Conservation (phyloP, 2,888 invertebrate species). For the Theretra japonica region DNA sequence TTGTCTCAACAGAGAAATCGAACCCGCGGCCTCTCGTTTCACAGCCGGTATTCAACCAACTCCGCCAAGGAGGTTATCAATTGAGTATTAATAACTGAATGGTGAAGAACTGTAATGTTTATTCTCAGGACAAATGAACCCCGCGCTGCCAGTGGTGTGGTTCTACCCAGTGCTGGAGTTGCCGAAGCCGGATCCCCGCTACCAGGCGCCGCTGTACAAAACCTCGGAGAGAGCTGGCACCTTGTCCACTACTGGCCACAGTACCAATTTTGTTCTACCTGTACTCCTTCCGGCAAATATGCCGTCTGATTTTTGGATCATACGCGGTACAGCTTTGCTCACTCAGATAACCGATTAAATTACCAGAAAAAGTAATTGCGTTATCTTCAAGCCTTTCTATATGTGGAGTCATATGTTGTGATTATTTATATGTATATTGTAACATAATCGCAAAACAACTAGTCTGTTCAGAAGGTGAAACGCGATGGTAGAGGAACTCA, state of each 20-base stretch:
- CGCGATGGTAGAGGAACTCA: too few relatives aligned
- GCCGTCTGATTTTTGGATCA: slow-evolving; percentile 92
- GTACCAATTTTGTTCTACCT: slow-evolving; percentile 95
- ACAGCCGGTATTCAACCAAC: too few relatives aligned
- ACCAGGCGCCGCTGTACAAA: slow-evolving; percentile 93
- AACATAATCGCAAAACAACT: too few relatives aligned
- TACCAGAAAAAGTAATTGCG: too few relatives aligned
- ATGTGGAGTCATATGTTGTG: too few relatives aligned
- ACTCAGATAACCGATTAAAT: slow-evolving; percentile 90
- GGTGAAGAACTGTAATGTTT: slow-evolving; percentile 21
- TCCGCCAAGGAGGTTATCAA: too few relatives aligned
- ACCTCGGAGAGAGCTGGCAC: slow-evolving; percentile 94
- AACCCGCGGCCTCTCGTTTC: too few relatives aligned
- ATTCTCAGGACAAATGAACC: slow-evolving; percentile 89
- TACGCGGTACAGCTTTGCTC: slow-evolving; percentile 94
- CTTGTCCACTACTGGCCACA: slow-evolving; percentile 96
- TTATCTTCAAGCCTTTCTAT: too few relatives aligned
- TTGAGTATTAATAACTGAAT: too few relatives aligned
- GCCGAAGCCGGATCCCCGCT: slow-evolving; percentile 86
- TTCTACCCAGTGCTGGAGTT: slow-evolving; percentile 87
- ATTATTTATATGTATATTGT: too few relatives aligned
- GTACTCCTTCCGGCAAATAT: slow-evolving; percentile 88
- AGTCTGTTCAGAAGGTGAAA: too few relatives aligned
- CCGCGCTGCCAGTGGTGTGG: slow-evolving; percentile 87
- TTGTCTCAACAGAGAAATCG: too few relatives aligned